Percentiles rank a stretch among this genome's conserved stretches.
Evolutionary conservation across 1,140 invertebrate species (phyloP).

Genomic region (Halictus rubicundus): DNA sequence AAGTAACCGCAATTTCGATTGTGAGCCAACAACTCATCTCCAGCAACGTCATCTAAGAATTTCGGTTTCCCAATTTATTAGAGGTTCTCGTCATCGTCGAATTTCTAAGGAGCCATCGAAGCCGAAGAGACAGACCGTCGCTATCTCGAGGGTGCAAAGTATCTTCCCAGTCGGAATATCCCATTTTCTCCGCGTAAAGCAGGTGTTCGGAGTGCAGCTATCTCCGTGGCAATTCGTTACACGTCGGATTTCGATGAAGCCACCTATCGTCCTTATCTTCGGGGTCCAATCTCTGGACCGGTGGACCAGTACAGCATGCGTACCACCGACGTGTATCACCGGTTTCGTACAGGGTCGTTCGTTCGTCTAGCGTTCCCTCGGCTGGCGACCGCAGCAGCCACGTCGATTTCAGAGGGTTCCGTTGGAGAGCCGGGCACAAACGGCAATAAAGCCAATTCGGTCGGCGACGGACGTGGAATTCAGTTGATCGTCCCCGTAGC

Average conservation of each 20-base stretch:
- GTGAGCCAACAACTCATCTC: too few relatives aligned
- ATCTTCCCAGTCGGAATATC: too few relatives aligned
- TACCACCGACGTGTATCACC: background rate
- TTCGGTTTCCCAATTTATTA: too few relatives aligned
- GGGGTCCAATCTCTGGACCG: constrained; percentile 43
- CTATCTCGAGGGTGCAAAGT: too few relatives aligned
- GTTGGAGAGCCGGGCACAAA: constrained; percentile 20
- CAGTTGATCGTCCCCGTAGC: background rate
- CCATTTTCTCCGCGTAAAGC: background rate
- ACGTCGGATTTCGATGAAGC: constrained; percentile 65
- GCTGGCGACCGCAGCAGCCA: constrained; percentile 14
- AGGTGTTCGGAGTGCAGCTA: constrained; percentile 21
- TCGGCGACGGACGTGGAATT: constrained; percentile 10
- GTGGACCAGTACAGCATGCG: background rate
- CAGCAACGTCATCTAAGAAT: too few relatives aligned
- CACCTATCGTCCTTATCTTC: constrained; percentile 54
- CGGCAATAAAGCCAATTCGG: constrained; percentile 52
- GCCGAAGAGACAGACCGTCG: too few relatives aligned
- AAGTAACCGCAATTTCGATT: too few relatives aligned
- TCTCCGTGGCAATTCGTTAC: constrained; percentile 56
- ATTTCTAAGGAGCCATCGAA: too few relatives aligned
- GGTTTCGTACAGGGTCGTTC: background rate
- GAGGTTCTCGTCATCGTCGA: too few relatives aligned
- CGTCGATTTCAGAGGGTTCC: constrained; percentile 9
- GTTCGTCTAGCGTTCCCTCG: background rate